Conservation (phyloP, 1,140 invertebrate species). For the Sarcophaga peregrina region DNA sequence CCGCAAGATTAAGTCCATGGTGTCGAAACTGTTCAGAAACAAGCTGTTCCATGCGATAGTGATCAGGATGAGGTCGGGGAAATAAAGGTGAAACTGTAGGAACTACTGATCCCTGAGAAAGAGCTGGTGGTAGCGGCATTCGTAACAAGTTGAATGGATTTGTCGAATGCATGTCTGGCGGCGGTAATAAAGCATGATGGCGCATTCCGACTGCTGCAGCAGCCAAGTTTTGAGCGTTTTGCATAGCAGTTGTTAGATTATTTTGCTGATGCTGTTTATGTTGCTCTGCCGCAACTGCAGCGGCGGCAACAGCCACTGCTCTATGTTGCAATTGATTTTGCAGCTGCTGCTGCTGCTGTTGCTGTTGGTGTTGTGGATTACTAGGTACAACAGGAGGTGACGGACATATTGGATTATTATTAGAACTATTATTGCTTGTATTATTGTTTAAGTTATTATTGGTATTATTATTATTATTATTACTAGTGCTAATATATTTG, state of each 20-base stretch:
- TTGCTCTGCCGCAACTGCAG: constrained; percentile 59
- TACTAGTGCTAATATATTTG: not conserved
- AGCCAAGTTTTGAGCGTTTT: constrained; percentile 71
- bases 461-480: not conserved
- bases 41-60: constrained; percentile 82
- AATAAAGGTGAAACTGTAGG: constrained; percentile 76
- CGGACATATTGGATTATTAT: constrained; percentile 7
- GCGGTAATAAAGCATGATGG: constrained; percentile 73
- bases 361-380: not conserved
- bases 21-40: constrained; percentile 84
- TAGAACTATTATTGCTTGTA: constrained; percentile 40
- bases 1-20: constrained; percentile 75
- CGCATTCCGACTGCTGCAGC: constrained; percentile 72
- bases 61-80: constrained; percentile 77
- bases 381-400: constrained; percentile 16
- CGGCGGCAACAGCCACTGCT: constrained; percentile 61
- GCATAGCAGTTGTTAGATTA: constrained; percentile 69
- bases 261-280: constrained; percentile 68
- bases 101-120: constrained; percentile 72
- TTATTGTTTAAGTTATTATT: constrained; percentile 34
- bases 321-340: constrained; percentile 49
- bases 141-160: constrained; percentile 77
- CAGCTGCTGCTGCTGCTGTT: constrained; percentile 42
- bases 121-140: constrained; percentile 72
- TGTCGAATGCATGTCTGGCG: constrained; percentile 74